Evolutionary conservation across 2,113 vertebrate species (phyloP).

Genomic region (Terrapene triunguis): DNA sequence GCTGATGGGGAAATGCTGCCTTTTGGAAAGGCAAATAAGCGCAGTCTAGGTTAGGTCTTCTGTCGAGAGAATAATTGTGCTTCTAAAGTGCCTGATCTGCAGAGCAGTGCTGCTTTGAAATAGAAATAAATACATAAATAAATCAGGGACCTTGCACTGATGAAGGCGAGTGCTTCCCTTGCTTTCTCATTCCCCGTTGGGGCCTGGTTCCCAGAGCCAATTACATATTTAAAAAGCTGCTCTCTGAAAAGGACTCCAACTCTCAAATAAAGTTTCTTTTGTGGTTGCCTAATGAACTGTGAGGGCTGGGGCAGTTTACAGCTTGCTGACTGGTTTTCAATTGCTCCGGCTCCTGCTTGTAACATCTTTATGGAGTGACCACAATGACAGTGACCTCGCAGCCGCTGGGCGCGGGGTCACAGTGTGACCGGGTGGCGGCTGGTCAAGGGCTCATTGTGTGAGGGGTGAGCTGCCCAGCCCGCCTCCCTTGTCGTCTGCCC

Average conservation of each 20-base stretch:
- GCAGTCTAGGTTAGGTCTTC: slow-evolving; percentile 68
- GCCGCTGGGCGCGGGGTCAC: not conserved
- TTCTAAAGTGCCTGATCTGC: slow-evolving; percentile 74
- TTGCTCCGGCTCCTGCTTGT: slow-evolving; percentile 5
- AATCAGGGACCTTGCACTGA: slow-evolving; percentile 75
- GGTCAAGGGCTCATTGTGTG: slow-evolving; percentile 4
- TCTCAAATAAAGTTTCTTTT: slow-evolving; percentile 77
- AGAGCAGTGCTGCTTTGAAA: slow-evolving; percentile 73
- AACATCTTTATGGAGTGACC: slow-evolving; percentile 59
- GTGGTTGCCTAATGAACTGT: slow-evolving; percentile 70
- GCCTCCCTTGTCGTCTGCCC: not conserved
- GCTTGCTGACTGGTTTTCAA: slow-evolving; percentile 76
- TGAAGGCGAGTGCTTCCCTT: slow-evolving; percentile 72
- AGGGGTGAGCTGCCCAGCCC: not conserved
- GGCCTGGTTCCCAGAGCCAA: slow-evolving; percentile 75
- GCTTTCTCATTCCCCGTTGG: slow-evolving; percentile 72
- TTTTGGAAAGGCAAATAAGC: slow-evolving; percentile 73
- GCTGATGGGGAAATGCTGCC: slow-evolving; percentile 28
- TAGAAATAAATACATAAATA: slow-evolving; percentile 79
- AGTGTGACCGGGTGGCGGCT: accelerated
- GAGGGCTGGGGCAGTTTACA: slow-evolving; percentile 59
- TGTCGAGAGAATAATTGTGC: slow-evolving; percentile 73
- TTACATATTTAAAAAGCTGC: slow-evolving; percentile 77
- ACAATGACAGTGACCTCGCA: slow-evolving; percentile 11
- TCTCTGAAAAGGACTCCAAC: slow-evolving; percentile 44